Percentiles rank a stretch among this genome's conserved stretches.
phyloP scores from a whole-genome alignment of 1,140 invertebrate species.

The Tetramorium alpestre region DNA sequence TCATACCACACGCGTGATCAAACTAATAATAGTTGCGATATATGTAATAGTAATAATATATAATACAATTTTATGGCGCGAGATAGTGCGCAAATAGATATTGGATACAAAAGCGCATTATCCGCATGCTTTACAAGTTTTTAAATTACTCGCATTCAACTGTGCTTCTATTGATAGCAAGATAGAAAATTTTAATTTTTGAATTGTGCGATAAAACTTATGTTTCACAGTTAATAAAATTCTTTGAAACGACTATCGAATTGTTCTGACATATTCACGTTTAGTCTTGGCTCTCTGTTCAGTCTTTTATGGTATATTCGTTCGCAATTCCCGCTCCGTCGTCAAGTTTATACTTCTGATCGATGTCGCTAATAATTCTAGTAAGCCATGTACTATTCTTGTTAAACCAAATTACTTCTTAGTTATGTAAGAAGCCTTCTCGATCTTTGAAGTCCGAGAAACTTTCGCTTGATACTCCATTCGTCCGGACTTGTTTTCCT shows the following conservation, averaged over 20 bases:
- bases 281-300: neutral
- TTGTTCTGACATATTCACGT: neutral
- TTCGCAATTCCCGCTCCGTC: neutral
- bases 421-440: conserved; percentile 22
- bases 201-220: neutral
- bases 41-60: conserved; percentile 54
- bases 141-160: conserved; percentile 19
- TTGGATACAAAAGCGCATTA: conserved; percentile 11
- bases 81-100: conserved; percentile 44
- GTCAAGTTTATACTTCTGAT: conserved; percentile 9
- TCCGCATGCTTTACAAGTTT: neutral
- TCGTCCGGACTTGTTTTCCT: conserved; percentile 33
- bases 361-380: conserved; percentile 7
- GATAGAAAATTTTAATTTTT: neutral
- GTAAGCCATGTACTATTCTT: neutral
- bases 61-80: conserved; percentile 44
- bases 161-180: neutral
- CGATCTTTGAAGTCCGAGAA: conserved; percentile 18
- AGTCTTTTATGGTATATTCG: neutral
- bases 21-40: conserved; percentile 59
- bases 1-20: conserved; percentile 11
- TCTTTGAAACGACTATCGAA: neutral
- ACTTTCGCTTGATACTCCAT: neutral
- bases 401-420: conserved; percentile 20
- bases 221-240: neutral